phyloP scores from a whole-genome alignment of 1,140 invertebrate species.

The Daktulosphaira vitifoliae region DNA sequence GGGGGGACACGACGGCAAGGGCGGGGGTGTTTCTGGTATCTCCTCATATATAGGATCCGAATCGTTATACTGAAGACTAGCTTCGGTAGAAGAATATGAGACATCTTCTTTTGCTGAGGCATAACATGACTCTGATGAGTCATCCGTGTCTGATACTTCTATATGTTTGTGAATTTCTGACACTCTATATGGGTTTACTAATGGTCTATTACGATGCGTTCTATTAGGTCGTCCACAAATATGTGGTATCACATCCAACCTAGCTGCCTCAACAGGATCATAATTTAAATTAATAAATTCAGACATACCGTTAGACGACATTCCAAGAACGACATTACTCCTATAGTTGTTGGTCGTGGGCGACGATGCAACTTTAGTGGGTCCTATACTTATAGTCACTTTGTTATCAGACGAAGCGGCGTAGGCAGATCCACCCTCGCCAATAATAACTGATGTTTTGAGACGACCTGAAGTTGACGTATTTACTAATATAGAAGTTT shows the following conservation, averaged over 20 bases:
- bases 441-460: constrained; percentile 17
- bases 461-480: constrained; percentile 11
- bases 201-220: not conserved
- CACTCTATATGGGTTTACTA: constrained; percentile 14
- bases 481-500: constrained; percentile 12
- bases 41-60: constrained; percentile 86
- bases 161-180: constrained; percentile 10
- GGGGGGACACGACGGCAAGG: constrained; percentile 60
- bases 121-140: constrained; percentile 21
- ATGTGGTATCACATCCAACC: constrained; percentile 59
- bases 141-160: not conserved
- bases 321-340: constrained; percentile 11
- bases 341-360: not conserved
- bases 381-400: constrained; percentile 22
- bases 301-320: not conserved
- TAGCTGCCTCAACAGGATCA: constrained; percentile 61
- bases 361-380: not conserved
- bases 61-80: constrained; percentile 45
- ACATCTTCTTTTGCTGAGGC: constrained; percentile 17
- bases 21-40: constrained; percentile 59
- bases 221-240: constrained; percentile 50
- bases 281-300: constrained; percentile 31
- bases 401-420: constrained; percentile 13
- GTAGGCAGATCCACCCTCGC: constrained; percentile 12
- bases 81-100: constrained; percentile 10